A percentile compares a stretch with the other conserved stretches of the same genome.
Conservation (phyloP, 2,113 vertebrate genomes). For the Pleuronectes platessa region DNA sequence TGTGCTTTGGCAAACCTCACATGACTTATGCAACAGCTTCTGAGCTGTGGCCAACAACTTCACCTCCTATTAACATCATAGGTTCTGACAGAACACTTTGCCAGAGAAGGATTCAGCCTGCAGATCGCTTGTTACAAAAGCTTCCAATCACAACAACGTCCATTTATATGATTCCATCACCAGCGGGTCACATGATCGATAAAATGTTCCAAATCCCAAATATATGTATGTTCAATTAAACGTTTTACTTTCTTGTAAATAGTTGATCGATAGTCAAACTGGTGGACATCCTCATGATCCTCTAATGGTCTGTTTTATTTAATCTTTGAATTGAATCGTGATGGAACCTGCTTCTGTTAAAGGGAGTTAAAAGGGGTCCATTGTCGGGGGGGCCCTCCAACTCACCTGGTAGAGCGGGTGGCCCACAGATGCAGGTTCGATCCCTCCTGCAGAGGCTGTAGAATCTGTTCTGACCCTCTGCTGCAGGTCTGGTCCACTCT, state of each 20-base stretch:
- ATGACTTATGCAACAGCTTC: neutral
- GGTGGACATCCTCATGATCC: neutral
- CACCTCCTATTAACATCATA: neutral
- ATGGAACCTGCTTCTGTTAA: no score
- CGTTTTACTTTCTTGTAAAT: no score
- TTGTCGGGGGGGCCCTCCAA: no score
- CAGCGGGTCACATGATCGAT: neutral
- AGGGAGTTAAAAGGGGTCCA: no score
- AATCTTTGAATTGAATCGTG: no score
- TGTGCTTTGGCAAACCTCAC: constrained; percentile 10
- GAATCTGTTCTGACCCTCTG: no score
- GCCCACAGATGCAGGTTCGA: no score
- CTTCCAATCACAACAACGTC: neutral
- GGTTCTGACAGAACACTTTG: no score
- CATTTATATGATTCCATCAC: neutral
- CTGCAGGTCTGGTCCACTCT: no score
- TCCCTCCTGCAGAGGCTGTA: no score
- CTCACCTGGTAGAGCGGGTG: no score
- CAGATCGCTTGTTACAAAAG: neutral
- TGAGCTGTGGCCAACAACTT: neutral
- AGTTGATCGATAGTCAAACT: neutral
- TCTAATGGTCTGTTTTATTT: neutral
- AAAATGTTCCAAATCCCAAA: neutral
- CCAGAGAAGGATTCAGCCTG: neutral
- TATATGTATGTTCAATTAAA: neutral